Base-by-base conservation (phyloP, 2,888 invertebrate species). In the Drosophila anomalata region DNA sequence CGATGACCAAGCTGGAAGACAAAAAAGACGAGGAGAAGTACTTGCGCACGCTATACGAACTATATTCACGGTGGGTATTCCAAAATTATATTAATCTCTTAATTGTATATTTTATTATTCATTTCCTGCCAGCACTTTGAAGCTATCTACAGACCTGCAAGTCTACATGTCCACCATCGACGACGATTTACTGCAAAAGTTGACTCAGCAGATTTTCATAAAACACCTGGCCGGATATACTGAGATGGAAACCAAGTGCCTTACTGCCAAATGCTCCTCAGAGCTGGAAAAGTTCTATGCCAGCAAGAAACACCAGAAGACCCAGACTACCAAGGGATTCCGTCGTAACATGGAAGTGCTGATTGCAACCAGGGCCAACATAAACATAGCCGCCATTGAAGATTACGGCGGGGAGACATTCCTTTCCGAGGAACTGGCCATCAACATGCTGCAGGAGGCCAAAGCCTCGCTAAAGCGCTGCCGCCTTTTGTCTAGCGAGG, bases 371-470 rank as follows among this genome's bases (percentile, higher is more conserved):
- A 94, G 97, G 59, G 96, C 97, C 0, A 98, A 98, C 90, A 97
- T 98, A 66, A 98, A 98, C 90, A 97, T 98, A 73, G 97, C 96
- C 0, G 96, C 97, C 90, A 97, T 98, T 47, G 99, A 99, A 91
- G 97, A 98, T 92, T 98, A 97, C 89, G 98, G 98, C 2, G 99
- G 98, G 0, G 99, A 99, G 92, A 99, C 98, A 0, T 98, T 99
- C 90, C 93, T 99, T 0, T 98, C 98, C 0, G 98, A 99, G 91
- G 97, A 98, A 89, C 94, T 99, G 3, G 98, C 98, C 0, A 97
- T 98, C 76, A 96, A 95, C 84, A 94, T 99, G 89, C 92, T 99
- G 42, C 97, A 97, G 90, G 97, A 98, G 89, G 96, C 97, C 0
- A 97, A 97, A 91, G 94, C 96, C 39, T 97, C 98, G 0, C 96